These are phyloP conservation scores for Apocrypta bakeri DNA, from an alignment of 1,140 invertebrate species.

Conservation along the genomic window DNA sequence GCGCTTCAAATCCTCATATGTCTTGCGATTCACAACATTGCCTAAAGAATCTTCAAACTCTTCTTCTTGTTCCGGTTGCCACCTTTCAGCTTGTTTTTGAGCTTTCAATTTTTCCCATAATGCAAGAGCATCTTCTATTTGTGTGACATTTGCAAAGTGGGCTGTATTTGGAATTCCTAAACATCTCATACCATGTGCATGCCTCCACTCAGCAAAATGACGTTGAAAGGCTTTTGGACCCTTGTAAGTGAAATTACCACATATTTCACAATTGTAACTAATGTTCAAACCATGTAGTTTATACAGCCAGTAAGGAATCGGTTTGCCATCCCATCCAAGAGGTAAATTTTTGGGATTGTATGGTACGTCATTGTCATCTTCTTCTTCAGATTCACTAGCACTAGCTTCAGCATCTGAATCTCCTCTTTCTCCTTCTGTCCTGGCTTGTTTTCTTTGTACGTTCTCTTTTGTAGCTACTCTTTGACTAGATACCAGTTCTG, in stretches of 20 bases:
- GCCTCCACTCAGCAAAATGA: slow-evolving; percentile 99
- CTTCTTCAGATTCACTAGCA: slow-evolving; percentile 89
- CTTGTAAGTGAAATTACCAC: slow-evolving; percentile 99
- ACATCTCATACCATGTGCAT: slow-evolving; percentile 99
- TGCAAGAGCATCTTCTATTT: slow-evolving; percentile 98
- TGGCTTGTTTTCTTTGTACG: slow-evolving; percentile 97
- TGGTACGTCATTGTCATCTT: slow-evolving; percentile 94
- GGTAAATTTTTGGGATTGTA: slow-evolving; percentile 99
- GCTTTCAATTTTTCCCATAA: slow-evolving; percentile 98
- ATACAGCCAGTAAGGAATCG: slow-evolving; percentile 99
- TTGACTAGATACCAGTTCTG: slow-evolving; percentile 88
- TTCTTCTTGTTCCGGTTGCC: slow-evolving; percentile 97
- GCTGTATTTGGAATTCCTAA: slow-evolving; percentile 99
- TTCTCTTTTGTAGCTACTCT: slow-evolving; percentile 96
- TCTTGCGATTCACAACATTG: slow-evolving; percentile 99
- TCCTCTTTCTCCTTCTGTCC: slow-evolving; percentile 94
- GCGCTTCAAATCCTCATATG: slow-evolving; percentile 98
- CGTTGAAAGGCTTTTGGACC: slow-evolving; percentile 99
- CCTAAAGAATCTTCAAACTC: slow-evolving; percentile 99
- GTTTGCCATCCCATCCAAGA: slow-evolving; percentile 99
- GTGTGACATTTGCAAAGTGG: slow-evolving; percentile 99
- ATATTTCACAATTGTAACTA: slow-evolving; percentile 99
- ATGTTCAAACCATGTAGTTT: slow-evolving; percentile 99
- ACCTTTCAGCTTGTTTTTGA: slow-evolving; percentile 95
- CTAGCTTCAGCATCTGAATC: slow-evolving; percentile 94